phyloP scores from a whole-genome alignment of 2,797 vertebrate species.

The Malurus splendens region DNA sequence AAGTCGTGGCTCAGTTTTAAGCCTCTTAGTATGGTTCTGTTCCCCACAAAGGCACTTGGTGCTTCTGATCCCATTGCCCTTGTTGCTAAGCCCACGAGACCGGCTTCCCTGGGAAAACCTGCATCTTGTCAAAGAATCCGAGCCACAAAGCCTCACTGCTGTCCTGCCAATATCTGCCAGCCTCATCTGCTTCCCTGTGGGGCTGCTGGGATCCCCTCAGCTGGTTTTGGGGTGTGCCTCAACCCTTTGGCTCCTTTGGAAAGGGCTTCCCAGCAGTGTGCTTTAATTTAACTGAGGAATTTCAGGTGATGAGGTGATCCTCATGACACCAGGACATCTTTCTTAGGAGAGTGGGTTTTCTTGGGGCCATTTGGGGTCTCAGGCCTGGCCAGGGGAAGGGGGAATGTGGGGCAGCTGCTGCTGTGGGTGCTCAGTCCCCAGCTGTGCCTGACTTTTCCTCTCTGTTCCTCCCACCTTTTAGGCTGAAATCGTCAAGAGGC shows the following conservation, averaged over 20 bases:
- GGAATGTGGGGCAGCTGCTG: background rate
- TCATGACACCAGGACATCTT: background rate
- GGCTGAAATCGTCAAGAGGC: conserved; percentile 96
- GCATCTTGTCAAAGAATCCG: background rate
- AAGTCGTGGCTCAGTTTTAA: background rate
- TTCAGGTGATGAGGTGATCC: fast-evolving
- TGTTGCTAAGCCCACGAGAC: background rate
- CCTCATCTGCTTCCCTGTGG: background rate
- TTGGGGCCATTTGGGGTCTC: fast-evolving
- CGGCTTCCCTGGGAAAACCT: background rate
- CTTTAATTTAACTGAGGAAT: background rate
- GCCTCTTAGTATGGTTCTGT: background rate
- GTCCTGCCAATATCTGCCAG: background rate
- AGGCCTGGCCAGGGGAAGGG: background rate
- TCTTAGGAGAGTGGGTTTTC: background rate
- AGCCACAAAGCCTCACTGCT: background rate
- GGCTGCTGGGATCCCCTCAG: background rate
- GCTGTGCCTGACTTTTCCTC: background rate
- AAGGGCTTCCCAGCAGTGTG: background rate
- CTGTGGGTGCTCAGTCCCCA: background rate
- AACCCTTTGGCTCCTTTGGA: background rate
- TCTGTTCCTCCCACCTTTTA: conserved; percentile 21
- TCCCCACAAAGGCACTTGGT: background rate
- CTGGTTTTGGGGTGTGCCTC: background rate
- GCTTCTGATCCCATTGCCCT: background rate